Evolutionary conservation across 1,140 invertebrate species (phyloP), one percentile per base, ranked within the genome.

Genomic region (Mercenaria mercenaria): DNA sequence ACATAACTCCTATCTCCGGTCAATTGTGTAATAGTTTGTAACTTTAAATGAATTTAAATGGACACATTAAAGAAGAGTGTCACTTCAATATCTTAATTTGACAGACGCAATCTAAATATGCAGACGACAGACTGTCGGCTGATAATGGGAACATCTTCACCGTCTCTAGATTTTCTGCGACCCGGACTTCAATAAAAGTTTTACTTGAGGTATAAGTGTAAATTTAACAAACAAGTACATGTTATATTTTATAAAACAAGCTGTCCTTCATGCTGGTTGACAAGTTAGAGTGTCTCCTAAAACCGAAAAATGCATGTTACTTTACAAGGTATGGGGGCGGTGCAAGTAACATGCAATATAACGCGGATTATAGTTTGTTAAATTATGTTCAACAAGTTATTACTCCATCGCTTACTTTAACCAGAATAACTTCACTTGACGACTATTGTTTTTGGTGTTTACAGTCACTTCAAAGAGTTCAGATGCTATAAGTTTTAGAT

Each of bases 21-120:
- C 43, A 80, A 69, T 61, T 88, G 47, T 81, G 77, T 56, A 64
- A 88, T 64, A n/a, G 77, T 81, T 47, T 88, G 86, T 88, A 80
- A 81, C 50, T 80, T 69, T 80, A 88, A 81, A 88, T 81, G 77
- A 88, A 50, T 67, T 88, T 88, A 69, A 81, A 67, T 69, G 64
- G 77, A 56, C 86, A 88, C 86, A 81, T 88, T 41, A 88, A 88
- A 88, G 86, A 18, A 50, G 29, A 37, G 52, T 47, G 86, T 88
- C 86, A 88, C 86, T 79, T 88, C 61, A 77, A 79, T 88, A 80
- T 47, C 76, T n/a, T 79, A 81, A 26, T 69, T 74, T 64, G 76
- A 88, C 64, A 81, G 77, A 88, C 86, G 59, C 29, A 81, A 74
- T 81, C 79, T 69, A 88, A 88, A 88, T 72, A 88, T 39, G 56